Conservation (phyloP, 1,140 invertebrate genomes). For the Cotesia vestalis region DNA sequence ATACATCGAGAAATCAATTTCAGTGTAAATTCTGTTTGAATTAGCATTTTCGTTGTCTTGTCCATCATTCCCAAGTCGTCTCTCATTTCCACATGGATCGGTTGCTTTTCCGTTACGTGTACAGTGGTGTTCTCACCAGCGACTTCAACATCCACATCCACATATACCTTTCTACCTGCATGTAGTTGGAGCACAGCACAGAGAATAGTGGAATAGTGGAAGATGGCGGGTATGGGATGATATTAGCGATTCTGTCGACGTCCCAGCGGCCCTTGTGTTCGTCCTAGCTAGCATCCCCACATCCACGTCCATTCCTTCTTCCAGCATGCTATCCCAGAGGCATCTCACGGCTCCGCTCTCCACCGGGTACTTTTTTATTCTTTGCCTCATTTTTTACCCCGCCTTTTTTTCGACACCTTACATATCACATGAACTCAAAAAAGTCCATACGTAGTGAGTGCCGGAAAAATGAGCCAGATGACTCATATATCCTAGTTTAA, state of each 20-base stretch:
- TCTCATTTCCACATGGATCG: slow-evolving; percentile 33
- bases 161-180: neutral
- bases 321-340: slow-evolving; percentile 8
- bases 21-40: slow-evolving; percentile 18
- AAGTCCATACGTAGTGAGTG: slow-evolving; percentile 40
- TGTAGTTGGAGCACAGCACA: neutral
- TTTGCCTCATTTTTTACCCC: slow-evolving; percentile 42
- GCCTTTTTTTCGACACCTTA: slow-evolving; percentile 36
- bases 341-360: slow-evolving; percentile 23
- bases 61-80: slow-evolving; percentile 27
- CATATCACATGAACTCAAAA: slow-evolving; percentile 46
- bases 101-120: neutral
- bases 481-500: slow-evolving; percentile 11
- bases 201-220: too few species aligned
- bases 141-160: neutral
- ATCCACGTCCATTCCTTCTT: slow-evolving; percentile 38
- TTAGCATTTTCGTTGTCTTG: slow-evolving; percentile 28
- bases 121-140: too few species aligned
- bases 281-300: slow-evolving; percentile 47
- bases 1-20: slow-evolving; percentile 24
- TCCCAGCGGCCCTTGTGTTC: slow-evolving; percentile 46
- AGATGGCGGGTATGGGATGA: slow-evolving; percentile 18
- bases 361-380: slow-evolving; percentile 34
- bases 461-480: slow-evolving; percentile 18
- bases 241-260: slow-evolving; percentile 58